These are phyloP conservation scores for Flexamia atlantica DNA, from an alignment of 2,888 invertebrate species.

Conservation along the genomic window DNA sequence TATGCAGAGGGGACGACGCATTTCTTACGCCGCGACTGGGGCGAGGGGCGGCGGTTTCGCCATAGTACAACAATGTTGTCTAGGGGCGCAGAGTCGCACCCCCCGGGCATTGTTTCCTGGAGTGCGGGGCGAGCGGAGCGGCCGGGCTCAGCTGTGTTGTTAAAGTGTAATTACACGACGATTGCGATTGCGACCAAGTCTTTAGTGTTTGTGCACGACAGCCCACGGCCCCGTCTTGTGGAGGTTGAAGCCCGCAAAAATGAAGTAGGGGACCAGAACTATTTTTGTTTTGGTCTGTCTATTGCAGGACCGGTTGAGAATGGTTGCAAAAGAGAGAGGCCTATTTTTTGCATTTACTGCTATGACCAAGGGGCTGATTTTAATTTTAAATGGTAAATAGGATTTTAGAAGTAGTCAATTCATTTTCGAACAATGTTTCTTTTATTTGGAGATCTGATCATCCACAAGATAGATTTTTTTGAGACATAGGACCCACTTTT, in stretches of 20 bases:
- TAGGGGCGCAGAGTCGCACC: background rate
- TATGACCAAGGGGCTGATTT: too few species aligned
- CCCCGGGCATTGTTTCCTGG: background rate
- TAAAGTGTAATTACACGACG: conserved; percentile 5
- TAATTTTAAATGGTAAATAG: too few species aligned
- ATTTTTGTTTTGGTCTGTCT: background rate
- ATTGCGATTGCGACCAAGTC: conserved; percentile 14
- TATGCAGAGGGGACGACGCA: conserved; percentile 17
- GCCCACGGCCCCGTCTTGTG: background rate
- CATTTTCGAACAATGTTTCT: too few species aligned
- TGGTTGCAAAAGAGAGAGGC: too few species aligned
- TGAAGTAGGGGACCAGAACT: background rate
- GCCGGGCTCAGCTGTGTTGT: background rate
- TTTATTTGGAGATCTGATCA: too few species aligned
- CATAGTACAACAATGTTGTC: conserved; percentile 53
- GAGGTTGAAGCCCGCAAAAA: too few species aligned
- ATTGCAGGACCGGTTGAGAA: background rate
- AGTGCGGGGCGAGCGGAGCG: background rate
- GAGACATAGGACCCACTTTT: too few species aligned
- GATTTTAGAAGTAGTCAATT: too few species aligned
- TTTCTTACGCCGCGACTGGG: background rate
- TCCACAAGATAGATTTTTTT: too few species aligned
- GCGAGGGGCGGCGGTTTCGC: conserved; percentile 48
- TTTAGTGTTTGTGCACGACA: conserved; percentile 24
- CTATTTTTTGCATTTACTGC: too few species aligned